These are phyloP conservation scores for Pangasianodon hypophthalmus DNA, from an alignment of 2,113 vertebrate species.

Conservation along the genomic window DNA sequence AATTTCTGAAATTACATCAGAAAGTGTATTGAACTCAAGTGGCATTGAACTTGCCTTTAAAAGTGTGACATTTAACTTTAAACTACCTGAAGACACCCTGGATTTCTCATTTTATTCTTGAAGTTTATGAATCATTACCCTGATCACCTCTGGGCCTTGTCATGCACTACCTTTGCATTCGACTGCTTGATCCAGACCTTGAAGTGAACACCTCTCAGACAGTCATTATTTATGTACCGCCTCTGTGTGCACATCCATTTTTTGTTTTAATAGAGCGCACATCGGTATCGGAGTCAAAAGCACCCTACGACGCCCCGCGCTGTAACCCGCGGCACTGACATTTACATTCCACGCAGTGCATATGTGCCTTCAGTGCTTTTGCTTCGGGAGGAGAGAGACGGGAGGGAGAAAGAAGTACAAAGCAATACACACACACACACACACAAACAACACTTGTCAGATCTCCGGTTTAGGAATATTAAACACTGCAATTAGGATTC, in stretches of 20 bases:
- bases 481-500: slow-evolving; percentile 73
- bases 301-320: background rate
- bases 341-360: slow-evolving; percentile 48
- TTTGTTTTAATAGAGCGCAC: slow-evolving; percentile 16
- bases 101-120: slow-evolving; percentile 11
- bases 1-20: background rate
- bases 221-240: slow-evolving; percentile 23
- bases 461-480: slow-evolving; percentile 73
- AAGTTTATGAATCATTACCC: slow-evolving; percentile 32
- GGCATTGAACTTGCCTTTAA: background rate
- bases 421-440: slow-evolving; percentile 57
- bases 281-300: slow-evolving; percentile 38
- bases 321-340: slow-evolving; percentile 43
- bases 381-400: background rate
- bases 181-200: slow-evolving; percentile 28
- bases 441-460: slow-evolving; percentile 61
- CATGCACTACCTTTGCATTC: slow-evolving; percentile 13
- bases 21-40: background rate
- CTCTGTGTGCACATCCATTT: background rate
- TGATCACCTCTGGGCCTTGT: slow-evolving; percentile 37
- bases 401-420: slow-evolving; percentile 54
- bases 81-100: slow-evolving; percentile 12
- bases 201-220: slow-evolving; percentile 25
- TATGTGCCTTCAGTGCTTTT: slow-evolving; percentile 26
- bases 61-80: slow-evolving; percentile 24